phyloP scores from a whole-genome alignment of 2,888 invertebrate genomes.

The Automeris io region DNA sequence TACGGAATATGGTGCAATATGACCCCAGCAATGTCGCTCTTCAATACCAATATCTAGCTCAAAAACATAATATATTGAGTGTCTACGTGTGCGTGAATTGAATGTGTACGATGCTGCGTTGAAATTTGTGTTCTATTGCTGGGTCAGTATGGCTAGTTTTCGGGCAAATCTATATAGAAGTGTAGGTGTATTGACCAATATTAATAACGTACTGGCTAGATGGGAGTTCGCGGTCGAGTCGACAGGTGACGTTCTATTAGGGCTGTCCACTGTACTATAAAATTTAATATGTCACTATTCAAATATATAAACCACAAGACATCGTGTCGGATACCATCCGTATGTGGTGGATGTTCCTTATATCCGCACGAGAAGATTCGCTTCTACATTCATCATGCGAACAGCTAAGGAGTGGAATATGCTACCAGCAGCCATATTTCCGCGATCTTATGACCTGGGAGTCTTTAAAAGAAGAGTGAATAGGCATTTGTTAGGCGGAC shows the following conservation, averaged over 20 bases:
- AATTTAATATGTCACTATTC: too few species aligned
- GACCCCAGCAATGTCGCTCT: constrained; percentile 39
- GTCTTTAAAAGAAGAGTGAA: too few species aligned
- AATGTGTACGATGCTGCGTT: constrained; percentile 25
- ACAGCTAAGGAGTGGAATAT: too few species aligned
- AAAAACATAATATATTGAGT: constrained; percentile 41
- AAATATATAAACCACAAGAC: too few species aligned
- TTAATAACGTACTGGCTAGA: constrained; percentile 55
- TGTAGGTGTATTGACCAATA: constrained; percentile 67
- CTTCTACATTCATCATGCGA: too few species aligned
- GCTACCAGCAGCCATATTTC: too few species aligned
- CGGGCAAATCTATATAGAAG: constrained; percentile 15
- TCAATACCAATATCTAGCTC: constrained; percentile 60
- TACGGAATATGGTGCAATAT: constrained; percentile 30
- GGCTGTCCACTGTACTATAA: too few species aligned
- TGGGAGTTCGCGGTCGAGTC: constrained; percentile 62
- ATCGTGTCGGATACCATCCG: too few species aligned
- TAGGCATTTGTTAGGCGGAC: too few species aligned
- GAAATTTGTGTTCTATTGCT: constrained; percentile 26
- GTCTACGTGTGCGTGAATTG: constrained; percentile 36
- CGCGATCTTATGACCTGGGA: too few species aligned
- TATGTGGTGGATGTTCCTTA: too few species aligned
- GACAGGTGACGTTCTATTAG: constrained; percentile 68
- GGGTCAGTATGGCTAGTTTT: constrained; percentile 29
- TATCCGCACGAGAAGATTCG: too few species aligned